Base-by-base conservation (phyloP, 2,797 vertebrate species). In the Lithobates sylvaticus region DNA sequence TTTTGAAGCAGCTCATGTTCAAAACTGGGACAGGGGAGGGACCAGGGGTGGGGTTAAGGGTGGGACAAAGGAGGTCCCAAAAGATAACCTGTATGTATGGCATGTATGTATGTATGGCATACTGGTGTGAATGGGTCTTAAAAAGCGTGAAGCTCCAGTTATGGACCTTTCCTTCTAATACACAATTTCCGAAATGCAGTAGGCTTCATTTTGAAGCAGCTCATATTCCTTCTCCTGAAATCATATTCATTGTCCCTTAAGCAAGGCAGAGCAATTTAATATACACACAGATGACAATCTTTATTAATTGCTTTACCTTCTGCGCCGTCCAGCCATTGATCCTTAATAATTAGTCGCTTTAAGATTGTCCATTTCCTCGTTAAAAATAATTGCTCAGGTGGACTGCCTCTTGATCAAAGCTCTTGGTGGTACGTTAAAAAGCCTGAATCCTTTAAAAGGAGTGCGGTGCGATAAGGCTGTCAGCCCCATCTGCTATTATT, bases 321-420 rank as follows among this genome's bases (percentile, higher is more conserved):
- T 15, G 0, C n/a, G 50, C 10, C 64, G 3, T 70, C 68, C 27
- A 3, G 23, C 65, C 18, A 68, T 32, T 71, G 27, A 34, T 42
- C 29, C 54, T 27, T 39, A 81, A 50, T 26, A 72, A 58, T 81
- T 71, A 71, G 68, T 61, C 47, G 12, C 68, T 44, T 64, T 29
- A 5, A 81, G 68, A 81, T 26, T 39, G 47, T 21, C 54, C n/a
- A 58, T 72, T 71, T 36, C 54, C 68, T 50, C 54, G 68, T 71
- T 83, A 76, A 64, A 75, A 67, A 68, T 75, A 76, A 76, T 83
- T 85, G 70, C 78, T 74, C 77, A 36, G 39, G 76, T 74, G 36
- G 70, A 75, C 23, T 18, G 15, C 21, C 18, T 54, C 71, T 61
- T 54, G 77, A 80, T 80, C 71, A 44, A 85, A 74, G 77, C 84